Conservation (phyloP, 1,140 invertebrate species). For the Brachionus calyciflorus region DNA sequence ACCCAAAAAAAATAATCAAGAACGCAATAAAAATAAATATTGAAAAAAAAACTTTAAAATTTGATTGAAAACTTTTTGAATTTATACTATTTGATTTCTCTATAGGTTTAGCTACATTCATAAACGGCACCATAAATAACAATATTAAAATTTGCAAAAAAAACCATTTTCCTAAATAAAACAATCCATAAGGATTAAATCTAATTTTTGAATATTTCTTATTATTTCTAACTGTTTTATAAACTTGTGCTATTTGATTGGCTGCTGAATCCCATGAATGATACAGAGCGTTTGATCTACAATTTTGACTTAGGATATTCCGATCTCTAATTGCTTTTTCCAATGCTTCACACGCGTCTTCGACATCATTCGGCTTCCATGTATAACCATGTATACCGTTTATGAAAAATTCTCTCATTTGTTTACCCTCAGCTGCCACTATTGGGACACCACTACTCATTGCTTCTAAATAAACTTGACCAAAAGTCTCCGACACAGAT, state of each 20-base stretch:
- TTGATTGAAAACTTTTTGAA: not conserved
- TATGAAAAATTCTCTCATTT: conserved; percentile 47
- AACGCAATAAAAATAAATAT: not conserved
- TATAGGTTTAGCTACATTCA: conserved; percentile 7
- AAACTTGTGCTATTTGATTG: conserved; percentile 22
- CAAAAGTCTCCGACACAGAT: conserved; percentile 44
- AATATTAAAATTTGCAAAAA: conserved; percentile 1
- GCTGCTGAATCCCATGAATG: conserved; percentile 41
- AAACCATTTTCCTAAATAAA: conserved; percentile 2
- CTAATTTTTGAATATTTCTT: not conserved
- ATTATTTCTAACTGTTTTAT: not conserved
- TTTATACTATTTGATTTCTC: not conserved
- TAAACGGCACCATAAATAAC: conserved; percentile 22
- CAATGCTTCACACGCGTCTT: conserved; percentile 12
- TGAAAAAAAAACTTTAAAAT: not conserved
- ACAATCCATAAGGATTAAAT: not conserved
- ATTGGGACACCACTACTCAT: conserved; percentile 45
- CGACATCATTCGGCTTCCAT: conserved; percentile 35
- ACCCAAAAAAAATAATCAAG: not conserved
- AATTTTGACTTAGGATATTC: not conserved
- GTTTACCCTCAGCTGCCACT: conserved; percentile 25
- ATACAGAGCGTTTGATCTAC: conserved; percentile 30
- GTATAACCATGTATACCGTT: conserved; percentile 40
- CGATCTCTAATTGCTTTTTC: conserved; percentile 4
- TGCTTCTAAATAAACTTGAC: conserved; percentile 47